Evolutionary conservation across 2,888 invertebrate species (phyloP).

Genomic region (Leptinotarsa peninsularis): DNA sequence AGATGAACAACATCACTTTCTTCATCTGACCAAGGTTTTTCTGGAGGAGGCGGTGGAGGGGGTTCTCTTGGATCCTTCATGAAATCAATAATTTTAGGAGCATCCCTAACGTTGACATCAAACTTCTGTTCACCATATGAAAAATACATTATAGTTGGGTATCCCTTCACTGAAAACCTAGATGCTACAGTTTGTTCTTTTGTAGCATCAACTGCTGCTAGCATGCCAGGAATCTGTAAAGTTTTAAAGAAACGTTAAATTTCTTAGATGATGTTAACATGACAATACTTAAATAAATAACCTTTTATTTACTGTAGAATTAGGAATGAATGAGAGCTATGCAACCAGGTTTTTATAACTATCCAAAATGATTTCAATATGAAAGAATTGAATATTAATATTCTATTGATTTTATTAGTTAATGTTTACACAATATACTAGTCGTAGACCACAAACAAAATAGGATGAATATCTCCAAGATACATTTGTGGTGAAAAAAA

Average conservation of each 20-base stretch:
- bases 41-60: constrained; percentile 85
- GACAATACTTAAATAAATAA: too few relatives aligned
- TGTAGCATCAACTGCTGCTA: constrained; percentile 90
- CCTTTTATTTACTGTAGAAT: too few relatives aligned
- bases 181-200: constrained; percentile 77
- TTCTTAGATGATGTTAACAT: not conserved
- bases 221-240: constrained; percentile 74
- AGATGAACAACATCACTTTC: constrained; percentile 83
- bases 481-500: too few relatives aligned
- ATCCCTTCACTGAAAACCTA: constrained; percentile 80
- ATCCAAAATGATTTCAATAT: too few relatives aligned
- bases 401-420: too few relatives aligned
- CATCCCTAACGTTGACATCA: constrained; percentile 83
- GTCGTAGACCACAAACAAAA: too few relatives aligned
- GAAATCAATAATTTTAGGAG: constrained; percentile 82
- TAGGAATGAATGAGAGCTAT: too few relatives aligned
- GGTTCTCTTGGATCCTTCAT: constrained; percentile 86
- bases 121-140: constrained; percentile 81
- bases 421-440: too few relatives aligned
- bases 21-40: constrained; percentile 83
- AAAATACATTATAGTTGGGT: constrained; percentile 85
- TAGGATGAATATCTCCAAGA: too few relatives aligned
- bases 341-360: too few relatives aligned
- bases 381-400: too few relatives aligned
- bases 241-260: not conserved